Evolutionary conservation across 2,113 vertebrate genomes (phyloP), one percentile per base, ranked within the genome.

Genomic region (Larimichthys polyactis): DNA sequence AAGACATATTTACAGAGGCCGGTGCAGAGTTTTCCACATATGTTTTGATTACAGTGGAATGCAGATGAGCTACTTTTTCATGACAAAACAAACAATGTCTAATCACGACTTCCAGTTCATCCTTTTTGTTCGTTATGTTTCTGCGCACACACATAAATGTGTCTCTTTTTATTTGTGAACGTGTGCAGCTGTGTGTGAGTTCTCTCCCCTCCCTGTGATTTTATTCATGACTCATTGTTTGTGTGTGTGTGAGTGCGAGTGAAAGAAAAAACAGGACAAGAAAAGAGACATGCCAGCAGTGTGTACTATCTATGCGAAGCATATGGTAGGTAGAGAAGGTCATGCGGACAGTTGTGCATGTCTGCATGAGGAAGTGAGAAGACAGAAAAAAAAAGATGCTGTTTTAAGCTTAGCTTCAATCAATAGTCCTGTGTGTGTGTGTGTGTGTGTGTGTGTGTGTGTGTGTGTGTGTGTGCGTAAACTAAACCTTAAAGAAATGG

Each of bases 1-100:
- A 82, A 91, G 71, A 91, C 85, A 91, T 89, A 90, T 90, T 91
- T 84, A 86, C 78, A 70, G 52, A 14, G 55, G 17, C 48, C 24
- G 17, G 75, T 72, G 57, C 60, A 82, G 72, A 92, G 90, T 84
- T 79, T 63, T 78, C 5, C 52, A 14, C 82, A n/a, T 78, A 83
- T 63, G 71, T 74, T 89, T 86, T 84, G 20, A 86, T 87, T 73
- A 75, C 51, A 48, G 60, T 60, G 40, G 46, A 51, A 68, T 8
- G 32, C 69, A 70, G 78, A 67, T 69, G 40, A 40, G 1, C 14
- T 27, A 14, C 29, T 59, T 52, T 44, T 36, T 64, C 10, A 1
- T 86, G 52, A 78, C 24, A 85, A 73, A 63, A 54, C n/a, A 71
- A 64, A 78, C 60, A 63, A 57, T n/a, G 43, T 27, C 57, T 73